Evolutionary conservation across 2,888 invertebrate genomes (phyloP).

Genomic region (Bimastos eiseni): DNA sequence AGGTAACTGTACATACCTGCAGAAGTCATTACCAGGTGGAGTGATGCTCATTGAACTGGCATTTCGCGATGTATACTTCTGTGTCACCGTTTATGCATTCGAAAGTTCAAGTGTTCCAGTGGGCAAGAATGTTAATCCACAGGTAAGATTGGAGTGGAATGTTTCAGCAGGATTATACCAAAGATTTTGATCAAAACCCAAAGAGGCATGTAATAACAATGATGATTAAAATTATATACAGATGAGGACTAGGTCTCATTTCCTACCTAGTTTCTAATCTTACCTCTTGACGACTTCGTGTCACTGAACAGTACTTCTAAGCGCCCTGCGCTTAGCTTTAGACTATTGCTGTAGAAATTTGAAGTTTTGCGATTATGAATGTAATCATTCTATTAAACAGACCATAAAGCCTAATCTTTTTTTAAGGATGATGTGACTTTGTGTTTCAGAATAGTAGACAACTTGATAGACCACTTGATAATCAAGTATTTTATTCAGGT

Average conservation of each 20-base stretch:
- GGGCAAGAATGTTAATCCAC: slow-evolving; percentile 47
- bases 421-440: neutral
- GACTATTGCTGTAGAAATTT: no score
- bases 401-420: neutral
- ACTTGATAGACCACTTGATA: no score
- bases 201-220: neutral
- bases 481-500: no score
- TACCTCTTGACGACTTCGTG: neutral
- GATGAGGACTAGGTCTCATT: neutral
- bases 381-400: no score
- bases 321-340: no score
- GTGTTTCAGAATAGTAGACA: no score
- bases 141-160: slow-evolving; percentile 16
- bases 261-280: neutral
- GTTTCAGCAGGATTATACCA: no score
- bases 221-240: neutral
- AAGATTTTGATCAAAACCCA: no score
- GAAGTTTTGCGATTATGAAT: no score
- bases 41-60: slow-evolving; percentile 73
- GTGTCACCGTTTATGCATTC: slow-evolving; percentile 71
- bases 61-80: slow-evolving; percentile 73
- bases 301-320: no score
- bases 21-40: slow-evolving; percentile 73
- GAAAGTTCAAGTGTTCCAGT: slow-evolving; percentile 64
- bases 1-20: slow-evolving; percentile 64